A percentile compares a stretch with the other conserved stretches of the same genome.
phyloP scores from a whole-genome alignment of 2,113 vertebrate genomes.

The Hymenochirus boettgeri region DNA sequence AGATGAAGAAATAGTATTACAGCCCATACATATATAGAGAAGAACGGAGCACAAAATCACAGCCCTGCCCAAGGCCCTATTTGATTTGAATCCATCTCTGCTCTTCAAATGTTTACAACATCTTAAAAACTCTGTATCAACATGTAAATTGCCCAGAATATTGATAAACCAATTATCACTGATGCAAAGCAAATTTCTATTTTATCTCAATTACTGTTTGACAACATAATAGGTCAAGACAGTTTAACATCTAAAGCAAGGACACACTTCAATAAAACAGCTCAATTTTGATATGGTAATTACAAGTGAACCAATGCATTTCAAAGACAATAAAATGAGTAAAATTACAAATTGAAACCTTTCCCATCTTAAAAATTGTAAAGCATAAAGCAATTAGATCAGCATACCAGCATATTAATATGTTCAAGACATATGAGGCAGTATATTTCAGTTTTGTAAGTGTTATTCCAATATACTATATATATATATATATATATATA shows the following conservation, averaged over 20 bases:
- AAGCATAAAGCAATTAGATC: not conserved
- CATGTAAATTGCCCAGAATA: conserved; percentile 74
- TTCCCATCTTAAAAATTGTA: not conserved
- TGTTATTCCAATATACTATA: too few species aligned
- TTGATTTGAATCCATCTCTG: too few species aligned
- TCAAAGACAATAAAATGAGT: not conserved
- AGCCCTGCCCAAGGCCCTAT: too few species aligned
- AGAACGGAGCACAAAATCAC: too few species aligned
- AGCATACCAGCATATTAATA: not conserved
- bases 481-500: too few species aligned
- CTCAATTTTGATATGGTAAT: conserved; percentile 76
- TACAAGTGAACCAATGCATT: conserved; percentile 67
- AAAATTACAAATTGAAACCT: not conserved
- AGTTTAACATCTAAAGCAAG: conserved; percentile 80
- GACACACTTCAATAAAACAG: conserved; percentile 78
- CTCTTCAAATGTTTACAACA: too few species aligned
- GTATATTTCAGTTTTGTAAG: too few species aligned
- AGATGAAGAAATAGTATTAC: too few species aligned
- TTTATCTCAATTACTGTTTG: conserved; percentile 82
- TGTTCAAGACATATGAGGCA: too few species aligned
- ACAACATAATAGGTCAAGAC: conserved; percentile 81
- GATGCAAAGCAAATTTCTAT: conserved; percentile 81
- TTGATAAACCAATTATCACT: conserved; percentile 83
- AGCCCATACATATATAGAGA: too few species aligned
- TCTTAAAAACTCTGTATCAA: too few species aligned